Percentiles rank a stretch among this genome's conserved stretches.
These are phyloP conservation scores for Stichopus horrens DNA, from an alignment of 53 echinoderm and acorn worm genomes.

Conservation along the genomic window DNA sequence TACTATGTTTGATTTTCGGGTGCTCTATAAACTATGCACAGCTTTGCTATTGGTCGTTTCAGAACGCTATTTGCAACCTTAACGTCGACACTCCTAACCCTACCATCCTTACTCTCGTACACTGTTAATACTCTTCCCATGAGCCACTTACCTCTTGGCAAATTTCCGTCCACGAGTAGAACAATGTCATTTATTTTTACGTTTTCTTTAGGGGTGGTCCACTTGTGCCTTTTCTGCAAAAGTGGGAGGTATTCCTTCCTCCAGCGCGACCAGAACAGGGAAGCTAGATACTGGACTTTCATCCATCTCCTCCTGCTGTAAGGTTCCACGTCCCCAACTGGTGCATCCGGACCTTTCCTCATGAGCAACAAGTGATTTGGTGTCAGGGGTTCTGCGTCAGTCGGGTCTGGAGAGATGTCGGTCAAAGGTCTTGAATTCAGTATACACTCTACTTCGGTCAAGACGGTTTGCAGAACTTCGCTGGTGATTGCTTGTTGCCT, in stretches of 20 bases:
- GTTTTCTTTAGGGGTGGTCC: constrained; percentile 48
- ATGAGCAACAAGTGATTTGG: constrained; percentile 3
- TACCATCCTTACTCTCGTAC: constrained; percentile 43
- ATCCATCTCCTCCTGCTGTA: constrained; percentile 46
- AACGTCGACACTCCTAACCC: constrained; percentile 51
- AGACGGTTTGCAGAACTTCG: constrained; percentile 15
- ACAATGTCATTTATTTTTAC: constrained; percentile 50
- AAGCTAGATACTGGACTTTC: constrained; percentile 35
- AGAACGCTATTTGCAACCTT: constrained; percentile 33
- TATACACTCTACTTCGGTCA: constrained; percentile 17
- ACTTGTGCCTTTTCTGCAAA: constrained; percentile 39
- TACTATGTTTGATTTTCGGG: too few relatives aligned
- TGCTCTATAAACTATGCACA: constrained; percentile 28
- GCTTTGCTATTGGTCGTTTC: constrained; percentile 48
- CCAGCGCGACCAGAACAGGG: constrained; percentile 45
- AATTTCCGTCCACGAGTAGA: constrained; percentile 35
- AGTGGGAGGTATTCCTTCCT: constrained; percentile 37
- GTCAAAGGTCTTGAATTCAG: constrained; percentile 20
- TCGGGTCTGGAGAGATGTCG: constrained; percentile 19
- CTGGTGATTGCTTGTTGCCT: constrained; percentile 3
- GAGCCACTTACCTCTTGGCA: constrained; percentile 54
- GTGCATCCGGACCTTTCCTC: too few relatives aligned
- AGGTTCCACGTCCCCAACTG: background rate
- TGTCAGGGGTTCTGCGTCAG: constrained; percentile 14
- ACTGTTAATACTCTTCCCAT: constrained; percentile 45